Conservation (phyloP, 2,888 invertebrate genomes). For the Chrysolina haemoptera region DNA sequence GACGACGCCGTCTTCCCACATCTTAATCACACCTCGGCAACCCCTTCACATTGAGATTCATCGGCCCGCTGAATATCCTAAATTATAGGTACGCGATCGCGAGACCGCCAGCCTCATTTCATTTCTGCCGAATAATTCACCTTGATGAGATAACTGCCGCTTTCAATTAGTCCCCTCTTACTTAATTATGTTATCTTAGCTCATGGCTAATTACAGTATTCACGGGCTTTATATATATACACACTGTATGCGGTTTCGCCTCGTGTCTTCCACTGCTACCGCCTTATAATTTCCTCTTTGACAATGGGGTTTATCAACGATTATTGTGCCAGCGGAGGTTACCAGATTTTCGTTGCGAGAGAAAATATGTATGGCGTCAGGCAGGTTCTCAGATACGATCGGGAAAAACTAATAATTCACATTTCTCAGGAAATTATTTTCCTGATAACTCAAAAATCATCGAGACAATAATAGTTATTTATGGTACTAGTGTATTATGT, state of each 20-base stretch:
- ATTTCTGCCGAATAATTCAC: conserved; percentile 63
- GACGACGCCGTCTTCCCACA: conserved; percentile 50
- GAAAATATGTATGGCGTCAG: neutral
- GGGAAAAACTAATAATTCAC: too few relatives aligned
- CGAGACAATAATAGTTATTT: too few relatives aligned
- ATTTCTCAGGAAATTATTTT: too few relatives aligned
- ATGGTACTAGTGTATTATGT: too few relatives aligned
- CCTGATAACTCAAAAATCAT: too few relatives aligned
- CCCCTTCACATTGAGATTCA: conserved; percentile 56
- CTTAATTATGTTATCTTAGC: conserved; percentile 64
- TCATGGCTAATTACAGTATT: conserved; percentile 63
- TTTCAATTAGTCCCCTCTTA: conserved; percentile 64
- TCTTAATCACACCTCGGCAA: conserved; percentile 65
- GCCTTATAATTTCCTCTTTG: conserved; percentile 29
- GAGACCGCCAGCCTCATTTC: conserved; percentile 49
- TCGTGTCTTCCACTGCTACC: conserved; percentile 31
- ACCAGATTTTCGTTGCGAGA: neutral
- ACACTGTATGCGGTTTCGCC: conserved; percentile 34
- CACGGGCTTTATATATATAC: conserved; percentile 48
- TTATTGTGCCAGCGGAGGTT: neutral
- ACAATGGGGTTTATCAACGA: conserved; percentile 21
- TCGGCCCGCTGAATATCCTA: conserved; percentile 60
- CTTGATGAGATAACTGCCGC: conserved; percentile 66
- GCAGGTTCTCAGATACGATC: neutral
- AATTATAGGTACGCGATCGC: conserved; percentile 62